phyloP scores from a whole-genome alignment of 2,797 vertebrate genomes.

The Lepilemur ruficaudatus region DNA sequence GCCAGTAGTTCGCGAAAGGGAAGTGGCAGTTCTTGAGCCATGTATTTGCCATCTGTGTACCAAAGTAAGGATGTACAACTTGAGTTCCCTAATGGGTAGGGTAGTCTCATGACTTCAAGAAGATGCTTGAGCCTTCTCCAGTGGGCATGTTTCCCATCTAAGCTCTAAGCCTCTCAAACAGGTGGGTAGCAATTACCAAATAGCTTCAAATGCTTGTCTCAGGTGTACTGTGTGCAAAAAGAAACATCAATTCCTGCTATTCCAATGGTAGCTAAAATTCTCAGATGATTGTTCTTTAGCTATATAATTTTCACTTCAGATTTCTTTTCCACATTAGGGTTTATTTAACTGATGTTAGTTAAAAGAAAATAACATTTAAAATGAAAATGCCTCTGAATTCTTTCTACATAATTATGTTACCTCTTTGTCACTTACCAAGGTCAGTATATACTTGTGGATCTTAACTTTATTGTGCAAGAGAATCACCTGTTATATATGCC shows the following conservation, averaged over 20 bases:
- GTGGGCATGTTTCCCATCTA: not conserved
- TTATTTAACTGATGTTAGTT: not conserved
- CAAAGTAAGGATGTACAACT: not conserved
- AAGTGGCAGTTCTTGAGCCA: not conserved
- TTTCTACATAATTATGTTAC: not conserved
- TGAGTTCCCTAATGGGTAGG: not conserved
- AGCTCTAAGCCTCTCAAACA: not conserved
- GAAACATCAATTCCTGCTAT: not conserved
- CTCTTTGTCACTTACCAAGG: not conserved
- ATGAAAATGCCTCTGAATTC: slow-evolving; percentile 3
- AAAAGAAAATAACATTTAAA: not conserved
- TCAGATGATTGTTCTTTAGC: not conserved
- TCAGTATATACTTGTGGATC: not conserved
- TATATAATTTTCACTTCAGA: not conserved
- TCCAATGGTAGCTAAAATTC: not conserved
- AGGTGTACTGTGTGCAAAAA: not conserved
- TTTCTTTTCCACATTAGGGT: not conserved
- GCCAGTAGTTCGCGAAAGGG: not conserved
- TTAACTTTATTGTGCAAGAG: not conserved
- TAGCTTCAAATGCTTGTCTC: not conserved
- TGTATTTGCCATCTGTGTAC: not conserved
- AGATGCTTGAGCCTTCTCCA: not conserved
- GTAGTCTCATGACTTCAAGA: not conserved
- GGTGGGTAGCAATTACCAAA: not conserved
- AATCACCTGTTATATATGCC: not conserved